Evolutionary conservation across 2,888 invertebrate species (phyloP), one percentile per base, ranked within the genome.

Genomic region (Caenorhabditis sulstoni): DNA sequence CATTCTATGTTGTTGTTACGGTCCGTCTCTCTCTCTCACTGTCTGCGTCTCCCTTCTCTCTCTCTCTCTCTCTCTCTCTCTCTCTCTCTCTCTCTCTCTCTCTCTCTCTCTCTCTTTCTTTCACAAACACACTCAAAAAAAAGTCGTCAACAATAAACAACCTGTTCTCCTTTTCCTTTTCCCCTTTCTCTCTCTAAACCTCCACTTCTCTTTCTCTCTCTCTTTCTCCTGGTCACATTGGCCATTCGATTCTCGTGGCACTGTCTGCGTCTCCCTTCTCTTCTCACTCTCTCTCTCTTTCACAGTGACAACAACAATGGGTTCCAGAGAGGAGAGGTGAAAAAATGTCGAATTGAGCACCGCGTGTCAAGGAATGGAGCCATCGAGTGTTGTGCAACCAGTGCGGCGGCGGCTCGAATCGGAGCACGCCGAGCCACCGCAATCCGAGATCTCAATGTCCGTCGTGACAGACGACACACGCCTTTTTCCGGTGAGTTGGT

Each of bases 361-460:
- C n/a, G n/a, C n/a, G n/a, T n/a, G 29, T 14, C 14, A 50, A 52
- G 41, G 45, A 7, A 57, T 57, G 57, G 57, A 57, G 14, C 22
- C 20, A 1, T 29, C 29, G 29, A 39, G 58, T 35, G 79, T n/a
- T n/a, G n/a, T 73, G 41, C 61, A 61, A 39, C 73, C 79, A n/a
- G 73, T 79, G 11, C 66, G 79, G 1, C 41, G 73, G 20, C 50
- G 79, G 23, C 41, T 67, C 29, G 79, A 79, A 52, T 79, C 79
- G 9, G 79, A 79, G 57, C 61, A 61, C 14, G 53, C 65, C 1
- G 83, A 78, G 3, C 73, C 78, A n/a, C 66, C 71, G 22, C 82
- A 81, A 22, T 85, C 84, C n/a, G 86, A 86, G 53, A 86, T 86
- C n/a, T 85, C 84, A 12, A 86, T 86, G 86, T 82, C 82, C 0